Base-by-base conservation (phyloP, 2,113 vertebrate genomes). In the Macquaria ambigua region DNA sequence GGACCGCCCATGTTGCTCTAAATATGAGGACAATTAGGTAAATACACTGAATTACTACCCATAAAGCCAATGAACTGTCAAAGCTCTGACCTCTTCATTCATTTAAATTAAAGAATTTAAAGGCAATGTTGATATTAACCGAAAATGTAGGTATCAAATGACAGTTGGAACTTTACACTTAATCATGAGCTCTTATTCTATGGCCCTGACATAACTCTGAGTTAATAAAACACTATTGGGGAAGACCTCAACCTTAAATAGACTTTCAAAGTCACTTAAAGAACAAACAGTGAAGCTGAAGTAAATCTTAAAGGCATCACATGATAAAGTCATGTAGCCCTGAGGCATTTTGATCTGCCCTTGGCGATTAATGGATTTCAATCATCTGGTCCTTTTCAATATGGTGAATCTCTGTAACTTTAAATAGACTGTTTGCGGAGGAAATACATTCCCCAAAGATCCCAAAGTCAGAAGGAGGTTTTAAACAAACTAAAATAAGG, bases 311-410 rank as follows among this genome's bases (percentile, higher is more conserved):
- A 52, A 34, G n/a, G 69, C 76, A 66, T 55, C 61, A 64, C 23
- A 43, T 62, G 48, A 67, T 64, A 41, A 68, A 16, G 18, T 53
- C 50, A 43, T 23, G 50, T n/a, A 25, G 50, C 70, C 74, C 20
- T 16, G 68, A 80, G 61, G 43, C 48, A 18, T 71, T 82, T 67
- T 82, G 76, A 83, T 84, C 58, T 78, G 12, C 70, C 74, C 12
- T 28, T 3, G 55, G 58, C 74, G 70, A 86, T 74, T 53, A 74
- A 84, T 84, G 80, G n/a, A 31, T 72, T 73, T 77, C 15, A 0
- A 14, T 58, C 67, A 62, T 83, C 25, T 81, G 69, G 10, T 86
- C 37, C 64, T 14, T 9, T 41, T 67, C 52, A 52, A 43, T 48
- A 18, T 3, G 25, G 18, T n/a, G 37, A 79, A 53, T 37, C 37